phyloP scores from a whole-genome alignment of 30 jellyfish, hydroid and myxozoan genomes.

The Mastigias papua region DNA sequence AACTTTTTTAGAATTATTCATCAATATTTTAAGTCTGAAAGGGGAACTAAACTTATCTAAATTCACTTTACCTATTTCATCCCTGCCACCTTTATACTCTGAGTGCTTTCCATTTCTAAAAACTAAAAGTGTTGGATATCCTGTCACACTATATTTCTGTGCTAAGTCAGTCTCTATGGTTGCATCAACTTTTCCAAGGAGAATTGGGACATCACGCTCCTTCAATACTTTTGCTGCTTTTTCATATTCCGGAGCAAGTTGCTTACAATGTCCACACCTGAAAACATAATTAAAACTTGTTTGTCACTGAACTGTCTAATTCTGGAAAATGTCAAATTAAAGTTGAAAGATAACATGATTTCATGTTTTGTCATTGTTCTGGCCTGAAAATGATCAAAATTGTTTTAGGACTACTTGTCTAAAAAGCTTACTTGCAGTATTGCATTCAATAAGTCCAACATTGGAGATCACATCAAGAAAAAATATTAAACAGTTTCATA shows the following conservation, averaged over 20 bases:
- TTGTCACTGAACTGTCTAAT: too few species aligned
- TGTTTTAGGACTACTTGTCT: too few species aligned
- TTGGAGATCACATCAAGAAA: too few species aligned
- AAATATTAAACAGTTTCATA: too few species aligned
- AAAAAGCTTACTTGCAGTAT: too few species aligned
- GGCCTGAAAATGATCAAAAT: too few species aligned
- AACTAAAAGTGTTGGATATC: conserved; percentile 92
- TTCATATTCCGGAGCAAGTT: conserved; percentile 96
- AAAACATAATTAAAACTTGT: background rate
- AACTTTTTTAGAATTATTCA: background rate
- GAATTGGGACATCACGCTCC: conserved; percentile 76
- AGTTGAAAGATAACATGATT: too few species aligned
- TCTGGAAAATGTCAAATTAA: too few species aligned
- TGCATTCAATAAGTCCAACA: too few species aligned
- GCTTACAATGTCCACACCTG: conserved; percentile 99
- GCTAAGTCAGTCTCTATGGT: conserved; percentile 92
- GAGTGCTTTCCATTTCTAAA: conserved; percentile 92
- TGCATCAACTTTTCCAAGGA: conserved; percentile 97
- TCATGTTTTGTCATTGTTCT: too few species aligned
- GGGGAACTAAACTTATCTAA: background rate
- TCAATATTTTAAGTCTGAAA: too few species aligned
- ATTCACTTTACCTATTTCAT: conserved; percentile 76
- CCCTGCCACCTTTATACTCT: conserved; percentile 98
- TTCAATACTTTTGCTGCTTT: conserved; percentile 93
- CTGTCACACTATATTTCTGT: conserved; percentile 81